Percentiles rank a stretch among this genome's conserved stretches.
Conservation (phyloP, 64 coral and sea anemone genomes). For the Porites australiensis region DNA sequence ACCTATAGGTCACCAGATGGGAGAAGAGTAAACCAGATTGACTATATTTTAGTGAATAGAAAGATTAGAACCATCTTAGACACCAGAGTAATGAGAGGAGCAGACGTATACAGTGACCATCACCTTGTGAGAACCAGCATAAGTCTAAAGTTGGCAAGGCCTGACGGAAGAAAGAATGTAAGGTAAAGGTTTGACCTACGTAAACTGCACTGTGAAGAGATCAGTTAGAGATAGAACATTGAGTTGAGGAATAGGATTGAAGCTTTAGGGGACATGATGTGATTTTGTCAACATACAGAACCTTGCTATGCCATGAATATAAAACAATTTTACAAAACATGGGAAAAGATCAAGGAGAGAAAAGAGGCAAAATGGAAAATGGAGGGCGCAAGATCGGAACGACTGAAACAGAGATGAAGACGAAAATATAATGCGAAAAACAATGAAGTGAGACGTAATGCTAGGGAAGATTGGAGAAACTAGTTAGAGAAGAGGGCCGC, state of each 20-base stretch:
- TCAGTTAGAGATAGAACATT: conserved; percentile 10
- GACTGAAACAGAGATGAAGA: too few relatives aligned
- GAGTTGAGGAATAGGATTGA: conserved; percentile 19
- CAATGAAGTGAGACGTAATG: too few relatives aligned
- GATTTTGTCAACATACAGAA: neutral
- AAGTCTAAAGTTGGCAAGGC: neutral
- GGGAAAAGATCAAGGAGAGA: too few relatives aligned
- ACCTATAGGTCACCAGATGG: conserved; percentile 47
- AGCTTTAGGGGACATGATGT: neutral
- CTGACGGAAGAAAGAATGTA: neutral
- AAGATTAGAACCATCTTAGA: conserved; percentile 8
- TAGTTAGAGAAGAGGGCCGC: too few relatives aligned
- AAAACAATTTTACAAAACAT: too few relatives aligned
- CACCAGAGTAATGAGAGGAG: neutral
- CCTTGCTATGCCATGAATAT: too few relatives aligned
- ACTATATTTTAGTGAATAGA: conserved; percentile 38
- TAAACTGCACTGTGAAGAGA: conserved; percentile 38
- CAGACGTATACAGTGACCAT: conserved; percentile 36
- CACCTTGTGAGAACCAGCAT: conserved; percentile 3
- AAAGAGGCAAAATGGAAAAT: too few relatives aligned
- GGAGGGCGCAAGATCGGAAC: too few relatives aligned
- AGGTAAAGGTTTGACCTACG: conserved; percentile 27
- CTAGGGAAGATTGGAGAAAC: too few relatives aligned
- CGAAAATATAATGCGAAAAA: too few relatives aligned
- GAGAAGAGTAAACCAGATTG: conserved; percentile 25